Base-by-base conservation (phyloP, 2,113 vertebrate genomes). In the Chloropsis cyanopogon region DNA sequence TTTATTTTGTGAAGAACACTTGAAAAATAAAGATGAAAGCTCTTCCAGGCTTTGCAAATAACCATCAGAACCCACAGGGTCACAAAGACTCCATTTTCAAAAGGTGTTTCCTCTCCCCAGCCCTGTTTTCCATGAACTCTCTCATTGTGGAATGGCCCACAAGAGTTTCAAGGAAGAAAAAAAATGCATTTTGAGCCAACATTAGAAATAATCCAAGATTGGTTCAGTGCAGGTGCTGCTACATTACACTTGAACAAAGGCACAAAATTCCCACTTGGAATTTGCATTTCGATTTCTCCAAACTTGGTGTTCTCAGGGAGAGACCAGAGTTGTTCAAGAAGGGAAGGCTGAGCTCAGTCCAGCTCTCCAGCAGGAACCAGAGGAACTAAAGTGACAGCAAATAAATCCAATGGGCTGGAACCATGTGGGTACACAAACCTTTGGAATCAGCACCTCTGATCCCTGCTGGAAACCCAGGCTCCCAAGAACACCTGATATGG, bases 191-290 rank as follows among this genome's bases (percentile, higher is more conserved):
- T 82, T 82, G 75, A 91, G 53, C 53, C 88, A 61, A 71, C 14
- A 10, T 64, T 52, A 77, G 70, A 85, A 93, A 70, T 13, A 77
- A 79, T 28, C 50, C 83, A 82, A 75, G 56, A 86, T 7, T 77
- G 50, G 77, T 56, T 73, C 52, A 78, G 81, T 82, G 80, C 76
- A 80, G 37, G 65, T 0, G 44, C 81, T 88, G 91, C 87, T 92
- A 78, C 90, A 84, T 78, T 78, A 56, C 70, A 77, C 64, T 86
- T 91, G 11, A 91, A 72, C 59, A 88, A 94, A 97, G 96, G 93
- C 95, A 95, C 92, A 49, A 44, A 78, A 71, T 18, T 28, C 54
- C 65, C 16, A 14, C 50, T 49, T 72, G 87, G 12, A 83, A 93
- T 61, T 50, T 23, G 1, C 29, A 63, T 29, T 77, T 69, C 12